Evolutionary conservation across 2,888 invertebrate species (phyloP), one percentile per base, ranked within the genome.

Genomic region (Brenthis daphne): DNA sequence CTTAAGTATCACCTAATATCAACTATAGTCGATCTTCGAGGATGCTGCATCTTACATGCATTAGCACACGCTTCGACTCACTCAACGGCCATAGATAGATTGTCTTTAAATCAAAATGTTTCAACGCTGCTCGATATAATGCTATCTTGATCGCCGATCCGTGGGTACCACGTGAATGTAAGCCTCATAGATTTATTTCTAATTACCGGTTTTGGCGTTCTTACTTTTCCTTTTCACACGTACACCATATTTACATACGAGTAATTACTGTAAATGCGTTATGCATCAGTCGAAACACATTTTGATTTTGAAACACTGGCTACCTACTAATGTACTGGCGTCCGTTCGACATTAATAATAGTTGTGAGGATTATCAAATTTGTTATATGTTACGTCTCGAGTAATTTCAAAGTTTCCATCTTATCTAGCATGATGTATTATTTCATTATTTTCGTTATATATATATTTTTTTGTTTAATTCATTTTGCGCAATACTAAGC

Each of bases 401-500:
- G 85, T 87, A 84, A 88, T 86, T 85, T 86, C 84, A 85, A 85
- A 88, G 89, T 90, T 88, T 91, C 90, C 89, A 88, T 87, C 88
- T 90, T 89, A 89, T 91, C 85, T 87, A 85, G 92, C 92, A 92
- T 92, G 92, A 92, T 92, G 79, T 90, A 91, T 90, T 88, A 87
- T 89, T 89, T 90, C 90, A 89, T 90, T 91, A 89, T 82, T 89
- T 88, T 86, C 74, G 65, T 74, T 75, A 71, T 74, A 68, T 70
- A 20, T 20, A 20, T 65, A 57, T 69, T 60, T 81, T 83, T 85
- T 85, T 87, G 85, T 83, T 86, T 86, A 86, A 85, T 90, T 91
- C 90, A 89, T 90, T 91, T 93, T 87, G 89, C 89, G 89, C 90
- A 87, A 91, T 90, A 90, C 88, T 92, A 94, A 95, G 97, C 97